A percentile compares a stretch with the other conserved stretches of the same genome.
Conservation (phyloP, 2,888 invertebrate species). For the Hyposoter didymator region DNA sequence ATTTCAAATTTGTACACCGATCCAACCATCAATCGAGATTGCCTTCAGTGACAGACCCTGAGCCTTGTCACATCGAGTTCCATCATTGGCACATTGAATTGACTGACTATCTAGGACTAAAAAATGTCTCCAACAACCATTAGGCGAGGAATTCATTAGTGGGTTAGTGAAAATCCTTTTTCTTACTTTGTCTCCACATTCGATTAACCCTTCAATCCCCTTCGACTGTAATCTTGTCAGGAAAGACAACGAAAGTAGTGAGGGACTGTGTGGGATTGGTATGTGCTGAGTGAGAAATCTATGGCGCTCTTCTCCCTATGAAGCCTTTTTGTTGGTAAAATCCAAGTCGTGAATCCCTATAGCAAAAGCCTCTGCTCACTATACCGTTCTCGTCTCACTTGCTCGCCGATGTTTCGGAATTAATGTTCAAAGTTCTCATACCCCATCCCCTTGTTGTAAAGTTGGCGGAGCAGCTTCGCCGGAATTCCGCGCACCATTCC, state of each 20-base stretch:
- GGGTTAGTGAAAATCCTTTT: slow-evolving; percentile 31
- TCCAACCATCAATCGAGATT: not conserved
- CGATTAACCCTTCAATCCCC: slow-evolving; percentile 65
- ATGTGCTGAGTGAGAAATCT: slow-evolving; percentile 38
- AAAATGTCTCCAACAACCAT: not conserved
- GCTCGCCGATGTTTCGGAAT: slow-evolving; percentile 78
- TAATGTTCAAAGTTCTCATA: slow-evolving; percentile 78
- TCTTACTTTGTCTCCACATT: slow-evolving; percentile 41
- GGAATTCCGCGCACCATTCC: slow-evolving; percentile 52
- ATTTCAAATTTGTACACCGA: not conserved
- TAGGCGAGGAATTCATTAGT: not conserved
- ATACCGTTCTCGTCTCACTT: slow-evolving; percentile 58
- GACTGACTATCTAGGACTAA: not conserved
- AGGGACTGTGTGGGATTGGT: slow-evolving; percentile 18
- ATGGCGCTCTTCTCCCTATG: slow-evolving; percentile 21
- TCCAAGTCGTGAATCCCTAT: slow-evolving; percentile 68
- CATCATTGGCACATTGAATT: not conserved
- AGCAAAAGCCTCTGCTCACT: slow-evolving; percentile 67
- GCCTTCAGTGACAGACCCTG: not conserved
- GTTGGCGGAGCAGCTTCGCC: slow-evolving; percentile 57
- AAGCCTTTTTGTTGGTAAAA: slow-evolving; percentile 67
- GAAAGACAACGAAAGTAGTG: slow-evolving; percentile 33
- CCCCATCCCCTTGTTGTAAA: slow-evolving; percentile 53
- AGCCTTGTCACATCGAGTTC: not conserved
- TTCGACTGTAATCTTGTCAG: slow-evolving; percentile 32